Evolutionary conservation across 2,888 invertebrate species (phyloP), one percentile per base, ranked within the genome.

Genomic region (Cotesia congregata): DNA sequence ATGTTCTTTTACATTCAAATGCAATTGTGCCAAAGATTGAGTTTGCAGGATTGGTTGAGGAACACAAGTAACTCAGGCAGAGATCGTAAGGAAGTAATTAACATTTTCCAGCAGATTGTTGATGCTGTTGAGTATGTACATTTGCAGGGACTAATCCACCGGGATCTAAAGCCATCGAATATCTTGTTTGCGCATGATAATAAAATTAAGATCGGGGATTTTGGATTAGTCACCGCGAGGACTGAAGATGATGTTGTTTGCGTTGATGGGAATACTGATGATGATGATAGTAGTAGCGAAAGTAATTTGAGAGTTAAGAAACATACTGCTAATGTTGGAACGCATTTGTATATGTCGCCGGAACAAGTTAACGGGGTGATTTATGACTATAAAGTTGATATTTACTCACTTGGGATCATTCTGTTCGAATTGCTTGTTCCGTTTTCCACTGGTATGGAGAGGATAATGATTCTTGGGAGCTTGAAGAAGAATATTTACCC

Each of bases 261-360:
- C 1, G 76, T 64, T 77, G 61, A 62, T 41, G n/a, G 61, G 5
- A 9, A 30, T 50, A 15, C n/a, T 60, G 30, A 12, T 30, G 30
- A 12, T 30, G 30, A 76, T 59, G 67, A 15, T 70, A 1, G 40
- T 71, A 41, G 86, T 85, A 5, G 84, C 4, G 78, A 79, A 79
- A 85, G 77, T 82, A 87, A 82, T 83, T 88, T 76, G 85, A 88
- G 84, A 0, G 82, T 90, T 70, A 90, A 89, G 78, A 81, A 87
- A n/a, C 91, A 92, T 78, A 92, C 92, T 0, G 91, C 92, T 67
- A 91, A 92, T 80, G 94, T 94, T 61, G 97, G 99, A 38, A 99
- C 99, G 0, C 94, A 95, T 80, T 91, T 98, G 1, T 99, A 99
- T 90, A 99, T 99, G 99, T 98, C 98, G 61, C 99, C 99, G 0